Evolutionary conservation across 2,888 invertebrate genomes (phyloP), one percentile per base, ranked within the genome.

Genomic region (Drosophila dives): DNA sequence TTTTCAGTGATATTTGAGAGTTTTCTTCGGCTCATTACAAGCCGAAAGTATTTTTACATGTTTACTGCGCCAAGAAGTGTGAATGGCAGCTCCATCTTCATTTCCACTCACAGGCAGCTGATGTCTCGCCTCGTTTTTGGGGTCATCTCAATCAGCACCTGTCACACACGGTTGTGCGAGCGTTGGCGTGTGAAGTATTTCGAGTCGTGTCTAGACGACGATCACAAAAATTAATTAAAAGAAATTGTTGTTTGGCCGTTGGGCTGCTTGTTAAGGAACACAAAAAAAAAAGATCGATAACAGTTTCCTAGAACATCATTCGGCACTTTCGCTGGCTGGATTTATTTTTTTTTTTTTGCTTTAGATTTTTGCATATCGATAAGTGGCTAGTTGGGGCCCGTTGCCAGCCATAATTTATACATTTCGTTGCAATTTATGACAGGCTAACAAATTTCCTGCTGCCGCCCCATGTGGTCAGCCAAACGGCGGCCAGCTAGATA

Each of bases 91-190:
- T 69, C n/a, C 68, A 66, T 76, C 79, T 71, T 61, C 51, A 54
- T 68, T 71, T 63, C 66, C 68, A 64, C 62, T 64, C 55, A 17
- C 26, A 38, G 17, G 36, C 34, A 17, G 63, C 60, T 53, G 79
- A 70, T 51, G 70, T 62, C 49, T 55, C 38, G 53, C 55, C 38
- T 60, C 34, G 82, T 89, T 85, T 89, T 85, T 88, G 73, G 80
- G 86, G 86, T 86, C 86, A 90, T 70, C 81, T 86, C 90, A 83
- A 90, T 86, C 86, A 88, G 76, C 86, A 86, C 86, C 86, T 86
- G 86, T 88, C 86, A 86, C 83, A 86, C 83, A 77, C 77, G 72
- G 56, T 51, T 67, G 60, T 26, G 15, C 45, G 34, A 56, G 82
- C 88, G 83, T 86, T 66, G 87, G 86, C 84, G 84, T 81, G 71